A percentile compares a stretch with the other conserved stretches of the same genome.
Conservation (phyloP, 1,140 invertebrate genomes). For the Homarus americanus region DNA sequence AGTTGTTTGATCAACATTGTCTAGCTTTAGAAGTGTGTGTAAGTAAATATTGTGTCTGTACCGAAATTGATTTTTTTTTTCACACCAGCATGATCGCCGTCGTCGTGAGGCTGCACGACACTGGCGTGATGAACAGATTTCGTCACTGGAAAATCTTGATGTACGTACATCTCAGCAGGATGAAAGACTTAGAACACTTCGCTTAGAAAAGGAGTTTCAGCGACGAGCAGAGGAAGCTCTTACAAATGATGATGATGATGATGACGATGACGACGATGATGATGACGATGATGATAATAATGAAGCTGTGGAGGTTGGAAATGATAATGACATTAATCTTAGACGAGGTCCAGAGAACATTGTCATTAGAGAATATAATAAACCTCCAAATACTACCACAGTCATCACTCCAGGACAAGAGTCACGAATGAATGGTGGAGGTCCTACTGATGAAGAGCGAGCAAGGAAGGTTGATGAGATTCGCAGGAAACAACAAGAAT, state of each 20-base stretch:
- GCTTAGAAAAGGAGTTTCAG: constrained; percentile 92
- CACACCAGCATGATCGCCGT: constrained; percentile 83
- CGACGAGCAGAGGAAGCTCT: constrained; percentile 88
- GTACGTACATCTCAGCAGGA: constrained; percentile 88
- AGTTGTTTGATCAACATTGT: too few species aligned
- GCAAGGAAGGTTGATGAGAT: constrained; percentile 81
- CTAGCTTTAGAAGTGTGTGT: too few species aligned
- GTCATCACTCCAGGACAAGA: neutral
- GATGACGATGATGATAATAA: constrained; percentile 62
- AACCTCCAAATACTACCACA: constrained; percentile 18
- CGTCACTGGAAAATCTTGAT: constrained; percentile 84
- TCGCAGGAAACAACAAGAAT: constrained; percentile 76
- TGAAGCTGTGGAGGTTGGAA: neutral
- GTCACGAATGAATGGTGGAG: constrained; percentile 64
- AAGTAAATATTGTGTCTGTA: too few species aligned
- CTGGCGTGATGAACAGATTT: constrained; percentile 91
- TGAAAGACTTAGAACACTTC: constrained; percentile 89
- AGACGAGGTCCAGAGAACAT: constrained; percentile 9
- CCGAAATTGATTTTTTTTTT: constrained; percentile 65
- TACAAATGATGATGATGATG: constrained; percentile 88
- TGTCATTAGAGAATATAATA: constrained; percentile 3
- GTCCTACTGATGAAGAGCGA: constrained; percentile 79
- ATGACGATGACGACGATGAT: constrained; percentile 78
- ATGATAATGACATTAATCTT: constrained; percentile 26
- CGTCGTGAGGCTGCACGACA: constrained; percentile 85